A percentile compares a stretch with the other conserved stretches of the same genome.
These are phyloP conservation scores for Drosophila serrata DNA, from an alignment of 1,140 invertebrate species.

Conservation along the genomic window DNA sequence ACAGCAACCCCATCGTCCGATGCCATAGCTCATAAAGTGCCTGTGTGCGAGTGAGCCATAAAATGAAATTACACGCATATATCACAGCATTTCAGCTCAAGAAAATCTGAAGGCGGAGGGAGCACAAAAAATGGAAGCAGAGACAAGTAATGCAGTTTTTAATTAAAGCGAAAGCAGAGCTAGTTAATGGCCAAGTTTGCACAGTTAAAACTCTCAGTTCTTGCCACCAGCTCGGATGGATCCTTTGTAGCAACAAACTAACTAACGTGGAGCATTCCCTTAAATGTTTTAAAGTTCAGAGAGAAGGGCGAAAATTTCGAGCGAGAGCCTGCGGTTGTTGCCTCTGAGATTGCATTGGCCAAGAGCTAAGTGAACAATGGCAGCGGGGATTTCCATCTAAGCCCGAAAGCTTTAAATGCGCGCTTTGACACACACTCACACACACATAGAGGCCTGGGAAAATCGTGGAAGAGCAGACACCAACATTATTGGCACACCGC, in stretches of 20 bases:
- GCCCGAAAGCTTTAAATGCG: conserved; percentile 63
- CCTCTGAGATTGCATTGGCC: conserved; percentile 52
- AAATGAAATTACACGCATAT: conserved; percentile 71
- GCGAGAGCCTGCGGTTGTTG: conserved; percentile 24
- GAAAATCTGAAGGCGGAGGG: conserved; percentile 41
- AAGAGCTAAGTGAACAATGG: conserved; percentile 68
- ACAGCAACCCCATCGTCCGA: conserved; percentile 23
- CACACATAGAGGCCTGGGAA: neutral
- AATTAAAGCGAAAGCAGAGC: conserved; percentile 68
- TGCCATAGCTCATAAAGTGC: conserved; percentile 18
- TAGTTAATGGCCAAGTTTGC: conserved; percentile 62
- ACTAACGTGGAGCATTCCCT: conserved; percentile 21
- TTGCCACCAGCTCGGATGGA: too few species aligned
- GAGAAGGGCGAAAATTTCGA: neutral
- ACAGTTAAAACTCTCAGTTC: conserved; percentile 64
- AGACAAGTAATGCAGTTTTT: conserved; percentile 69
- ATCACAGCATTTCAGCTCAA: conserved; percentile 58
- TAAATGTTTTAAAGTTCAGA: conserved; percentile 30
- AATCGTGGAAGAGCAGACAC: conserved; percentile 30
- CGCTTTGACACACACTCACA: conserved; percentile 43
- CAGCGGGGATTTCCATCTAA: conserved; percentile 66
- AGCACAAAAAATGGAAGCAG: conserved; percentile 16
- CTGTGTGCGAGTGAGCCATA: conserved; percentile 48
- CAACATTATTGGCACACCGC: conserved; percentile 57
- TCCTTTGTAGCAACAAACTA: conserved; percentile 47